A percentile compares a stretch with the other conserved stretches of the same genome.
Conservation (phyloP, 1,140 invertebrate species). For the Hydropsyche tenuis region DNA sequence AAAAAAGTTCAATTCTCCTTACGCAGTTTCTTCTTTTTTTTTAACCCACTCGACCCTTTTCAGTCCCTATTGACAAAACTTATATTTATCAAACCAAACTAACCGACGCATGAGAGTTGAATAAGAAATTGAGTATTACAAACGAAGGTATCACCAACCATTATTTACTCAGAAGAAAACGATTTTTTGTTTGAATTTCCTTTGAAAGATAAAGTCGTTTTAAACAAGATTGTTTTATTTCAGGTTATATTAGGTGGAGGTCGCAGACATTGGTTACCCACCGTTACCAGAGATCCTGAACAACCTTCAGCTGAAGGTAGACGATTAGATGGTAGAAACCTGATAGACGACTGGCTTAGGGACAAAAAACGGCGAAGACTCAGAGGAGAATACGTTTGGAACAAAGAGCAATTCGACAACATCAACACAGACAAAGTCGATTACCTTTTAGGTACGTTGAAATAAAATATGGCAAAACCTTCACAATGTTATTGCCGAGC, state of each 20-base stretch:
- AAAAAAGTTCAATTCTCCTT: constrained; percentile 19
- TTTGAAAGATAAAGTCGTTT: background rate
- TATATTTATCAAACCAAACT: constrained; percentile 27
- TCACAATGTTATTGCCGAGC: background rate
- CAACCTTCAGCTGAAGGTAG: constrained; percentile 65
- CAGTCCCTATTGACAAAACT: constrained; percentile 30
- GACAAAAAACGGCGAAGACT: constrained; percentile 66
- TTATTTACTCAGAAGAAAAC: background rate
- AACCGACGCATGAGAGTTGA: constrained; percentile 23
- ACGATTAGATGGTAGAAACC: constrained; percentile 71
- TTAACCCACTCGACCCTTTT: constrained; percentile 10
- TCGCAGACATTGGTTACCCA: constrained; percentile 70
- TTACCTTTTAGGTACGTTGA: constrained; percentile 68
- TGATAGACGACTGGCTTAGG: constrained; percentile 75
- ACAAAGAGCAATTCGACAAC: constrained; percentile 66
- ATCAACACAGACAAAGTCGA: constrained; percentile 68
- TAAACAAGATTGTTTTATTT: constrained; percentile 56
- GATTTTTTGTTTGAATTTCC: background rate
- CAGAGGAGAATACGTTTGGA: constrained; percentile 68
- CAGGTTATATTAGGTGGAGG: constrained; percentile 73
- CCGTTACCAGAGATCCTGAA: constrained; percentile 67
- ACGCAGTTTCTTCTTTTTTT: constrained; percentile 26
- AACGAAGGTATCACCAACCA: background rate
- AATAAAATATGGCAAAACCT: background rate
- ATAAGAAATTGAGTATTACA: constrained; percentile 18